Conservation (phyloP, 2,797 vertebrate species). For the Enteromius treurensis region DNA sequence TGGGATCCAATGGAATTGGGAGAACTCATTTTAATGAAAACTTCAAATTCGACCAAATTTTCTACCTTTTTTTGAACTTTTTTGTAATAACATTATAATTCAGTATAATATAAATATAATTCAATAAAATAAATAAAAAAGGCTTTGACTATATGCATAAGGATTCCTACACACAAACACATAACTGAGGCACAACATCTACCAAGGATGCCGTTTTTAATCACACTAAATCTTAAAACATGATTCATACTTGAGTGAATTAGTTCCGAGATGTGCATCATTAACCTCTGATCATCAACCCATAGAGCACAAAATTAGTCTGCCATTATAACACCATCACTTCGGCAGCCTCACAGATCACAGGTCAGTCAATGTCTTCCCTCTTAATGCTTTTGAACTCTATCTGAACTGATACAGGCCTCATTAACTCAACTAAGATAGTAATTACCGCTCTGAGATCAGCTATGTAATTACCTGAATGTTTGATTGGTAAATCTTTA, state of each 20-base stretch:
- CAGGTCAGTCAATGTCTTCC: constrained; percentile 33
- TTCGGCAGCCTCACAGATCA: constrained; percentile 29
- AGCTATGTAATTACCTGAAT: constrained; percentile 45
- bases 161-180: not conserved
- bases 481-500: constrained; percentile 48
- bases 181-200: not conserved
- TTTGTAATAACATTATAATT: not conserved
- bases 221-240: constrained; percentile 34
- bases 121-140: not conserved
- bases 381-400: constrained; percentile 45
- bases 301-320: constrained; percentile 37
- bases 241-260: constrained; percentile 33
- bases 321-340: constrained; percentile 43
- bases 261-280: constrained; percentile 21
- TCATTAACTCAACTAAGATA: constrained; percentile 45
- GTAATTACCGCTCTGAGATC: constrained; percentile 50
- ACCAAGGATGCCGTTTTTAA: not conserved
- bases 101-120: too few relatives aligned
- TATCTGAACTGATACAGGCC: constrained; percentile 43
- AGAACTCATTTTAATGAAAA: too few relatives aligned
- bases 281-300: constrained; percentile 40
- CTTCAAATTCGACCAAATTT: too few relatives aligned
- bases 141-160: not conserved
- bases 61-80: too few relatives aligned
- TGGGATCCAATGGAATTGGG: too few relatives aligned